Base-by-base conservation (phyloP, 2,888 invertebrate species). In the Rotaria socialis region DNA sequence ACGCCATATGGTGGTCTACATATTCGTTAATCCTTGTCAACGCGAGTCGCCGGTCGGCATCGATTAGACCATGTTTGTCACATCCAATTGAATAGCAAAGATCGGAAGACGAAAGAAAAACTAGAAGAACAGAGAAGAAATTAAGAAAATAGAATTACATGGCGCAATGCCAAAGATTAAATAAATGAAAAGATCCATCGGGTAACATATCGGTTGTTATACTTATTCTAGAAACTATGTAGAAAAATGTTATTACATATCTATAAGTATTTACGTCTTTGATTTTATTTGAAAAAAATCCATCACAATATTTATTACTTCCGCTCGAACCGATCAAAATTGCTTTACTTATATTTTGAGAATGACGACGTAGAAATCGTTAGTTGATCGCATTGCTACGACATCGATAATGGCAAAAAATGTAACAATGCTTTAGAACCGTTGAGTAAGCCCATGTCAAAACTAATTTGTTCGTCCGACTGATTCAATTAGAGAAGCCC, bases 401-500 rank as follows among this genome's bases (percentile, higher is more conserved):
- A 60, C 58, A 60, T 60, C 58, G 58, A 27, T 24, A 58, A 58
- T 24, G 58, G n/a, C 58, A 60, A 60, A 8, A 60, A 52, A 60
- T 27, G 58, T 5, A 60, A 60, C 58, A 60, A 60, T 60, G 58
- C 27, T 27, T 1, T 60, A 60, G 58, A 60, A 60, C 14, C 27
- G 58, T 60, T n/a, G 58, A 27, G 58, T 14, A 60, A 60, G 58
- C 27, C 58, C 8, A 60, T 60, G 58, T 60, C 58, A 60, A 60
- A 60, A 60, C 58, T 60, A 60, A 60, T 60, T 60, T 60, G n/a
- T n/a, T 60, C 58, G 58, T 60, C 58, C n/a, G 58, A n/a, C n/a
- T 60, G 58, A 60, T 60, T 60, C 58, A 60, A 60, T 60, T 60
- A 60, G 8, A 11, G 58, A 27, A 60, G 58, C 58, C 58, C 27